A percentile compares a stretch with the other conserved stretches of the same genome.
phyloP scores from a whole-genome alignment of 2,113 vertebrate genomes.

The Labeo catla region DNA sequence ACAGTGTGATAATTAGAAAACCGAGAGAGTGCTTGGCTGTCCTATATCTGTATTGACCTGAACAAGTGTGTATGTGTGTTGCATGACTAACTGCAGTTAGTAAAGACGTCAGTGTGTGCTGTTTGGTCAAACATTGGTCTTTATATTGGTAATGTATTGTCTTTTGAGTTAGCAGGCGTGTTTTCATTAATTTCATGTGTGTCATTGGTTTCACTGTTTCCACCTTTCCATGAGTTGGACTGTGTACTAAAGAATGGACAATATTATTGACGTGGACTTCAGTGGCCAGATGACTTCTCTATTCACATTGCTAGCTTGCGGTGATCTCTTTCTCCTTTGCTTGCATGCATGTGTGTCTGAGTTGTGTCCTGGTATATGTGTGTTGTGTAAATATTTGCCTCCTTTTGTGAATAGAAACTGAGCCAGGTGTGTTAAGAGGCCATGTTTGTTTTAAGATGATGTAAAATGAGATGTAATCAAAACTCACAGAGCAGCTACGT shows the following conservation, averaged over 20 bases:
- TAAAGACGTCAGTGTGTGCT: not conserved
- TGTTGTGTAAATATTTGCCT: conserved; percentile 33
- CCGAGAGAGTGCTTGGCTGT: not conserved
- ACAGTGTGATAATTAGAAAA: not conserved
- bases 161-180: not conserved
- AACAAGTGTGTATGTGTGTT: not conserved
- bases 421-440: conserved; percentile 53
- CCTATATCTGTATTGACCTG: not conserved
- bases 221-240: not conserved
- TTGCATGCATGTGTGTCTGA: not conserved
- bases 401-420: not conserved
- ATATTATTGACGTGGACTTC: not conserved
- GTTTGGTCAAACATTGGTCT: not conserved
- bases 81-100: not conserved
- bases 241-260: not conserved
- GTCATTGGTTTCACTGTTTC: not conserved
- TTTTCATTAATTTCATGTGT: not conserved
- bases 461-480: not conserved
- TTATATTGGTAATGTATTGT: not conserved
- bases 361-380: not conserved
- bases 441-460: conserved; percentile 23
- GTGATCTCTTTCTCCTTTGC: not conserved
- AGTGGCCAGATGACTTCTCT: not conserved
- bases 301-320: not conserved
- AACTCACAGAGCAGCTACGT: not conserved